Evolutionary conservation across 2,113 vertebrate species (phyloP).

Genomic region (Orientallactaga bullata): DNA sequence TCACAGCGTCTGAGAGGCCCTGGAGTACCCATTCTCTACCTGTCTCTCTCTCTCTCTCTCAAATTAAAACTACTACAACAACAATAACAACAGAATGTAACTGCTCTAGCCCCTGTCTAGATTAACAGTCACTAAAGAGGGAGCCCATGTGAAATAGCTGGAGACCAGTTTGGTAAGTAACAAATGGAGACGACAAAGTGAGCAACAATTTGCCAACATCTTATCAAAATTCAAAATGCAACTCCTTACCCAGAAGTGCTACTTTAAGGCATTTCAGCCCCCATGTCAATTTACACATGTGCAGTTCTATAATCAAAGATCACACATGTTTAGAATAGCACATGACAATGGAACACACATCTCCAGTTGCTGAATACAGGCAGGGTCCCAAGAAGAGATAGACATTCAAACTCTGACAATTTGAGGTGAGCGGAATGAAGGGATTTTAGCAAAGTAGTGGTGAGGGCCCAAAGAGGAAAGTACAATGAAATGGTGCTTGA

Average conservation of each 20-base stretch:
- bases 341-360: background rate
- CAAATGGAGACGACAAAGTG: background rate
- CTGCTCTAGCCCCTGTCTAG: too few species aligned
- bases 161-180: background rate
- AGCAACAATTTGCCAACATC: background rate
- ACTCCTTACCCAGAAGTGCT: conserved; percentile 14
- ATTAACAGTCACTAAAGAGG: too few species aligned
- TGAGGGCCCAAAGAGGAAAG: background rate
- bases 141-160: background rate
- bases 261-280: background rate
- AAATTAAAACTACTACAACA: too few species aligned
- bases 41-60: too few species aligned
- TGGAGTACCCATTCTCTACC: too few species aligned
- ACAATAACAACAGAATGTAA: too few species aligned
- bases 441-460: background rate
- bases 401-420: background rate
- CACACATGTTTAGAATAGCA: background rate
- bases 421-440: background rate
- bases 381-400: background rate
- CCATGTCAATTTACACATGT: background rate
- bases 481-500: background rate
- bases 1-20: too few species aligned
- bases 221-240: background rate
- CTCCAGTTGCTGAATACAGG: background rate
- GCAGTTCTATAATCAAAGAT: background rate